Base-by-base conservation (phyloP, 2,113 vertebrate genomes). In the Pseudorectes ferrugineus region DNA sequence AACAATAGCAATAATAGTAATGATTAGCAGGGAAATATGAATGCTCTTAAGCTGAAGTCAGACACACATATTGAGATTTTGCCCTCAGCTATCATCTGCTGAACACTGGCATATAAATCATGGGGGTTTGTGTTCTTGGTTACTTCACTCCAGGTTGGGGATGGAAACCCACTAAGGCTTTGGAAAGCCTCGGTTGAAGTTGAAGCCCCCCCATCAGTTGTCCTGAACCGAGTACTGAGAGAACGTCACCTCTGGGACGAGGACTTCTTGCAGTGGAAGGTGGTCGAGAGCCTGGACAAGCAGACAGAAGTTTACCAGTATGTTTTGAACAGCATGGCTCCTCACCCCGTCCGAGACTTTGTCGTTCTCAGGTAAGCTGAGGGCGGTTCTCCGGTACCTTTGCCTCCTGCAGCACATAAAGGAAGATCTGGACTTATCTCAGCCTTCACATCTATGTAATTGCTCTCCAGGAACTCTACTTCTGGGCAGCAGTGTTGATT, bases 221-320 rank as follows among this genome's bases (percentile, higher is more conserved):
- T 99, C 43, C 86, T 99, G 97, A 99, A 99, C 82, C 98, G 99
- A 3, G 98, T 99, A 92, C 97, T 99, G 81, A 98, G 99, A 91
- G 99, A 99, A 97, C 99, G 99, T 54, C 99, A 99, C 96, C 98
- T 99, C 61, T 99, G 99, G 99, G 99, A 99, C 0, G 98, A 99
- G 63, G 99, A 99, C 94, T 98, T 99, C 74, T 97, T 99, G 96
- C 99, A 99, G 94, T 99, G 99, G 99, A 99, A 99, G 97, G 97
- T 99, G n/a, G 98, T 98, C 7, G 99, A 99, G 91, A 98, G 97
- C 4, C 94, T 99, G 90, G 99, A 99, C 98, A 98, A 98, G 92
- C 99, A 99, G 88, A 99, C 99, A 0, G 99, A 99, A 89, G 96
- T 99, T 94, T 99, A 99, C 92, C 99, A 99, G 94, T 99, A 99